Percentiles rank a stretch among this genome's conserved stretches.
Evolutionary conservation across 2,797 vertebrate genomes (phyloP).

Genomic region (Enteromius unitaeniatus): DNA sequence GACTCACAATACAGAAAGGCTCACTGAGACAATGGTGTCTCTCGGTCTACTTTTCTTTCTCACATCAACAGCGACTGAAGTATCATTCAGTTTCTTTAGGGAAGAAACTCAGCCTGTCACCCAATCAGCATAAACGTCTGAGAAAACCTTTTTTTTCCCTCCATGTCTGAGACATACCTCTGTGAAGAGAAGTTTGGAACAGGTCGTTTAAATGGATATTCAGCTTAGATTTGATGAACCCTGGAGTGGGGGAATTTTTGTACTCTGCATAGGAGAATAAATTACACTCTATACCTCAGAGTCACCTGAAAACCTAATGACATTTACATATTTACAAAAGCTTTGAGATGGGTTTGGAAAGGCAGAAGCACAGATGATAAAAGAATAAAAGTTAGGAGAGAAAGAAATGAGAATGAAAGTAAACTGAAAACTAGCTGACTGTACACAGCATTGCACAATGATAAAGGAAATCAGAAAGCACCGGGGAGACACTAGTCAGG

Average conservation of each 20-base stretch:
- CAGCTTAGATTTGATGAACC: background rate
- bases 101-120: background rate
- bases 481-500: background rate
- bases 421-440: background rate
- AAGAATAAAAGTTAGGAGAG: background rate
- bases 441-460: background rate
- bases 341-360: background rate
- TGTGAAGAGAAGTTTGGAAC: background rate
- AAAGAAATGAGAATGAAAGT: constrained; percentile 21
- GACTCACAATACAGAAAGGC: background rate
- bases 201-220: background rate
- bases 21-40: background rate
- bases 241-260: background rate
- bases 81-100: background rate
- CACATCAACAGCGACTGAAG: background rate
- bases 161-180: background rate
- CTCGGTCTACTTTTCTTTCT: background rate
- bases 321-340: background rate
- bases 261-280: background rate
- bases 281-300: background rate
- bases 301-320: background rate
- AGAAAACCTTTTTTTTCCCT: background rate
- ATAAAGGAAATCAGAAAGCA: constrained; percentile 19
- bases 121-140: background rate
- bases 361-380: background rate